Base-by-base conservation (phyloP, 2,113 vertebrate genomes). In the Marmota flaviventris region DNA sequence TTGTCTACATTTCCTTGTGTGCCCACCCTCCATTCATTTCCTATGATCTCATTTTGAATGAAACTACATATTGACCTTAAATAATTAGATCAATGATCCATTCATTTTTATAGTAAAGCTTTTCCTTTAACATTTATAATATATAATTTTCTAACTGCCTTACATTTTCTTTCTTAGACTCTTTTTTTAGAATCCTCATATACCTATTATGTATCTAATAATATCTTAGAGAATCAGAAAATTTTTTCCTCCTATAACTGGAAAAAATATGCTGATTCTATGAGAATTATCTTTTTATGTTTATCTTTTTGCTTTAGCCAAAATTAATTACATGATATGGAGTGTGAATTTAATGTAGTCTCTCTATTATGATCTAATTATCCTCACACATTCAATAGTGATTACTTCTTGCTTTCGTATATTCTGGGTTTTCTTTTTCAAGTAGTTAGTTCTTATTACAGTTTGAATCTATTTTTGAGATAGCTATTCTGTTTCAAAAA, bases 41-140 rank as follows among this genome's bases (percentile, higher is more conserved):
- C 58, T 82, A 8, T 34, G 58, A 93, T 76, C 48, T 96, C 65
- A 94, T n/a, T 94, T 95, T 91, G 77, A 91, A 91, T 82, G 61
- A 75, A 82, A 89, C 17, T 86, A 42, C 90, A 77, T 87, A 92
- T 18, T 79, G 61, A 85, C 39, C 42, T 92, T 88, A 70, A 45
- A 37, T 94, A 84, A 81, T 61, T n/a, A 83, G 6, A 73, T 65
- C 39, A 70, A 51, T 75, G 39, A 6, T 81, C 34, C 39, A 13
- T 73, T 7, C 34, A 22, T 45, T 73, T 67, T 63, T 70, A 48
- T 51, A 67, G n/a, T 69, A 81, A 90, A 37, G 10, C 18, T 95
- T 83, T 90, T 7, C 32, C 51, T 95, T 73, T 89, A 87, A 69
- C 22, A n/a, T 86, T 83, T 34, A 73, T 37, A 78, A n/a, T 9